Base-by-base conservation (phyloP, 2,113 vertebrate genomes). In the Pelobates fuscus region DNA sequence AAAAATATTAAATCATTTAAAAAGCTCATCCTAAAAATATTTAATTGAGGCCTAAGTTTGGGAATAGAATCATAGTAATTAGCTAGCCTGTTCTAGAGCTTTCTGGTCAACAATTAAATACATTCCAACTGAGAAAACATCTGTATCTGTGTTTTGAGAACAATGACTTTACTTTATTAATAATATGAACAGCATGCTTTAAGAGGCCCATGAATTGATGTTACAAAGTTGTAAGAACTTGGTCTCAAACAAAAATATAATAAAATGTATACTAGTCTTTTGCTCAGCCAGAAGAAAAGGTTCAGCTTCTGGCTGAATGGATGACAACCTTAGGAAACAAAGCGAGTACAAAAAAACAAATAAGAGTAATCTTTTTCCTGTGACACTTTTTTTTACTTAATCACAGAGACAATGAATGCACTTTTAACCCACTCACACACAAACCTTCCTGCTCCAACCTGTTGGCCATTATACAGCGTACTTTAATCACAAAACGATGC, bases 311-410 rank as follows among this genome's bases (percentile, higher is more conserved):
- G 73, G 55, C 55, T 76, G 65, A 68, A 76, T 68, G 10, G 41
- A 61, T 61, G 64, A 61, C 41, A 29, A 76, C 64, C 73, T 61
- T 37, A 76, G 37, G 44, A 77, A 52, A 61, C 65, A 67, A 68
- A 60, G 30, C 41, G 61, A 77, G 67, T 67, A 77, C 14, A 61
- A 41, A 68, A n/a, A 68, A 61, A 55, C 55, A 77, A 77, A 68
- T 59, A 77, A 44, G 29, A 61, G 65, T 77, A 75, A 75, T 75
- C 71, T 75, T 58, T 49, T 74, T 77, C 65, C 73, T 77, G 73
- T 68, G 73, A 68, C 65, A 68, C 57, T 67, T 76, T 52, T 76
- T 52, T 77, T 57, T 76, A 67, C 72, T 67, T 49, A 67, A 76
- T 77, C 65, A 59, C 64, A 5, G 21, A 61, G 54, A 76, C 73